Evolutionary conservation across 2,888 invertebrate species (phyloP).

Genomic region (Leuctra nigra): DNA sequence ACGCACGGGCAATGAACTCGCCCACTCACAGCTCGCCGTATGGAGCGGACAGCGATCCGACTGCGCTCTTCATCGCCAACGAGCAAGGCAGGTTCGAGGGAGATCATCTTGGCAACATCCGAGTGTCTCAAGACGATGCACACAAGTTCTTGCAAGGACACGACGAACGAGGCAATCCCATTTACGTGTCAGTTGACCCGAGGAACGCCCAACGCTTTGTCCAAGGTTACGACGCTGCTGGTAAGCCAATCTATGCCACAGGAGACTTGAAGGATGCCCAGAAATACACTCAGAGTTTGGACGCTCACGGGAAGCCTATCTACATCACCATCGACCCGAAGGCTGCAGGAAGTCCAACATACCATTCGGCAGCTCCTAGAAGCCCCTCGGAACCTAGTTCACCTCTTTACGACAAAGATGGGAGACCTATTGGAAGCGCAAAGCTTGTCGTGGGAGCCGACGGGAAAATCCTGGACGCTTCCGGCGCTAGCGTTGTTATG

Average conservation of each 20-base stretch:
- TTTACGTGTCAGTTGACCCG: background rate
- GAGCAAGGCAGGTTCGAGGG: background rate
- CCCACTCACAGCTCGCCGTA: conserved; percentile 20
- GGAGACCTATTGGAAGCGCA: background rate
- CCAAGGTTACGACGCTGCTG: conserved; percentile 35
- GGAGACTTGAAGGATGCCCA: conserved; percentile 36
- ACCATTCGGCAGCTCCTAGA: background rate
- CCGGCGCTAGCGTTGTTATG: conserved; percentile 36
- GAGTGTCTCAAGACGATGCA: background rate
- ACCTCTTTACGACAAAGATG: background rate
- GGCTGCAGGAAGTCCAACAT: background rate
- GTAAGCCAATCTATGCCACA: conserved; percentile 36
- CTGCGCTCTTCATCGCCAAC: background rate
- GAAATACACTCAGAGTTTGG: conserved; percentile 35
- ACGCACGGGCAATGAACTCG: conserved; percentile 31
- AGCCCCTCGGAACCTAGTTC: background rate
- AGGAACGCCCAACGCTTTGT: background rate
- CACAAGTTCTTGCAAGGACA: background rate
- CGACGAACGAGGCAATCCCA: conserved; percentile 10
- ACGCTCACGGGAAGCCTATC: conserved; percentile 33
- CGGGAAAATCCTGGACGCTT: background rate
- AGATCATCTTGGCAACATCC: background rate
- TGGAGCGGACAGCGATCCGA: background rate
- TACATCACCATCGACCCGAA: background rate
- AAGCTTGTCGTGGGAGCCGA: background rate